Percentiles rank a stretch among this genome's conserved stretches.
These are phyloP conservation scores for Dynastes tityus DNA, from an alignment of 2,888 invertebrate genomes.

Conservation along the genomic window DNA sequence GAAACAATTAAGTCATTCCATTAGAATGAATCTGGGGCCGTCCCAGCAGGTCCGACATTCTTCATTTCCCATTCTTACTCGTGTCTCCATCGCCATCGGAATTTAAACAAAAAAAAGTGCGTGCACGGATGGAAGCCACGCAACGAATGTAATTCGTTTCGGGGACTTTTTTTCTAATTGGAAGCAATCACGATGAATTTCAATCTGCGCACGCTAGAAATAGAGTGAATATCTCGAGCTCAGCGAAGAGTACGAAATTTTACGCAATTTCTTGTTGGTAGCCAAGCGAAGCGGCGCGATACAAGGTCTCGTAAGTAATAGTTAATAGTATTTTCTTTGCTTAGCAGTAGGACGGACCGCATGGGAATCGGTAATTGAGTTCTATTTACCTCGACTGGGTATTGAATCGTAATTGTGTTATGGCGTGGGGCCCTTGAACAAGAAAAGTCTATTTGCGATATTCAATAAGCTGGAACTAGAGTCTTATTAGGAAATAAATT, in stretches of 20 bases:
- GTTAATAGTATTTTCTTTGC: conserved; percentile 29
- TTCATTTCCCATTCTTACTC: conserved; percentile 1
- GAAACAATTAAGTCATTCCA: conserved; percentile 30
- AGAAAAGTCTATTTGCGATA: conserved; percentile 1
- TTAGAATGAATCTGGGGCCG: conserved; percentile 18
- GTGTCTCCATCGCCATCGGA: background rate
- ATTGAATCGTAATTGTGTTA: conserved; percentile 55
- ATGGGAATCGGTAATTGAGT: conserved; percentile 50
- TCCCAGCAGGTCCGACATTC: background rate
- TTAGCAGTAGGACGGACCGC: conserved; percentile 24
- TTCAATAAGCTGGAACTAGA: background rate
- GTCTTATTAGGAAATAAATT: conserved; percentile 9
- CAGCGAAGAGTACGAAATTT: background rate
- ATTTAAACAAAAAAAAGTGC: background rate
- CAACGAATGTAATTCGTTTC: background rate
- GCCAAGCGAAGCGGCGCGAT: background rate
- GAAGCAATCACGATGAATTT: background rate
- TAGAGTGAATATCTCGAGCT: background rate
- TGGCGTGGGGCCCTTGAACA: conserved; percentile 16
- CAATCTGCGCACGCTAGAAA: background rate
- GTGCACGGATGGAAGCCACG: background rate
- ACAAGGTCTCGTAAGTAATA: background rate
- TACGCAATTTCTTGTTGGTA: background rate
- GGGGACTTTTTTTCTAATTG: background rate
- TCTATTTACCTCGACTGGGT: conserved; percentile 53